These are phyloP conservation scores for Momotus momota DNA, from an alignment of 2,797 vertebrate species.

Conservation along the genomic window DNA sequence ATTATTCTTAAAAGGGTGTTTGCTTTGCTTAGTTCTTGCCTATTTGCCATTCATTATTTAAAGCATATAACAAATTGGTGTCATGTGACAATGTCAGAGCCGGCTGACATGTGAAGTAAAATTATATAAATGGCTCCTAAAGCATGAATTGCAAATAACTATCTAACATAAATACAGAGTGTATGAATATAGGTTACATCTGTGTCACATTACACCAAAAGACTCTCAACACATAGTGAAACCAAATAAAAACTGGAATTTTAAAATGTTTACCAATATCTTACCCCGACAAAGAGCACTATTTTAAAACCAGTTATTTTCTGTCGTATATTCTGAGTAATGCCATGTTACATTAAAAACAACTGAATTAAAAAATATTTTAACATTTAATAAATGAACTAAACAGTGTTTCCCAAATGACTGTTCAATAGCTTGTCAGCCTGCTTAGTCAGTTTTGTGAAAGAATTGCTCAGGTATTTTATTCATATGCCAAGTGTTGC, in stretches of 20 bases:
- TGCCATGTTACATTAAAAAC: background rate
- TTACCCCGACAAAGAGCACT: background rate
- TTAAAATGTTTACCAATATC: background rate
- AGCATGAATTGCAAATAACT: slow-evolving; percentile 4
- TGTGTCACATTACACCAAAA: background rate
- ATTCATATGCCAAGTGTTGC: background rate
- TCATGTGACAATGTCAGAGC: background rate
- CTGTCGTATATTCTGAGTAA: slow-evolving; percentile 4
- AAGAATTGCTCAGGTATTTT: slow-evolving; percentile 17
- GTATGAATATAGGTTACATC: background rate
- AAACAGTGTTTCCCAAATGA: background rate
- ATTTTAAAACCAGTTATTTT: slow-evolving; percentile 28
- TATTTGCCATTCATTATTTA: slow-evolving; percentile 16
- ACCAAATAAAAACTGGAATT: background rate
- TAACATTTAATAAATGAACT: background rate
- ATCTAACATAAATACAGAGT: background rate
- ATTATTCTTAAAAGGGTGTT: background rate
- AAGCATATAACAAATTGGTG: background rate
- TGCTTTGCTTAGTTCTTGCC: background rate
- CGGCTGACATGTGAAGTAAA: background rate
- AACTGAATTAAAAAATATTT: background rate
- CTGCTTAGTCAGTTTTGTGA: background rate
- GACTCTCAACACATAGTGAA: background rate
- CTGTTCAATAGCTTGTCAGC: background rate
- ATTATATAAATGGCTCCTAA: background rate